Evolutionary conservation across 1,140 invertebrate species (phyloP), one percentile per base, ranked within the genome.

Genomic region (Diachasmimorpha longicaudata): DNA sequence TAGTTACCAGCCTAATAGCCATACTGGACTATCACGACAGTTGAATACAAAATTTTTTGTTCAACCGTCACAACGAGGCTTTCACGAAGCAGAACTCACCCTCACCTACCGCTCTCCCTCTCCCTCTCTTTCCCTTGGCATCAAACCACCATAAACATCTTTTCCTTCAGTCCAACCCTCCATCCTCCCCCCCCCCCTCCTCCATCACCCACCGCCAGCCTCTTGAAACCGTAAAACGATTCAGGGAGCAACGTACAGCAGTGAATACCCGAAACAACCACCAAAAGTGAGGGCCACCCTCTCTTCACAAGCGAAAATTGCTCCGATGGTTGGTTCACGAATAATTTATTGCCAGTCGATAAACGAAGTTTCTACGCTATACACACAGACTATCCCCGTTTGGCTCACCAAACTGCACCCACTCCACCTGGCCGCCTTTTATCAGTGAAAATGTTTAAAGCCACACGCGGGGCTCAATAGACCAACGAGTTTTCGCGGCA

Each of bases 1-100:
- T 87, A 88, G 86, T 88, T 87, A 87, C 84, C 79, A 75, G 81
- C 79, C 81, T 87, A 88, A 88, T 87, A 85, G 84, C 78, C 80
- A 13, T 81, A 80, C 83, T 76, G 85, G 82, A 84, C 84, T 78
- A 76, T 83, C 81, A 86, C 85, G 85, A 73, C 76, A 69, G 72
- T 76, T 82, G 85, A 87, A 87, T 88, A 85, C 85, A 72, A 72
- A 87, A 86, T 86, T 79, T 81, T 31, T 13, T 63, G 44, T 21
- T 16, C 42, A 63, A 11, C 25, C 21, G 55, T 6, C 19, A 58
- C 19, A 58, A 4, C 14, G 23, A 31, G 31, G 31, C 31, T 6
- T 31, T 31, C 31, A 31, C 31, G 31, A 31, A 31, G 31, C 31
- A 31, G 6, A 6, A 31, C 31, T 6, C 31, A 31, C 31, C 31